Percentiles rank a stretch among this genome's conserved stretches.
phyloP scores from a whole-genome alignment of 2,888 invertebrate genomes.

The Sesia apiformis region DNA sequence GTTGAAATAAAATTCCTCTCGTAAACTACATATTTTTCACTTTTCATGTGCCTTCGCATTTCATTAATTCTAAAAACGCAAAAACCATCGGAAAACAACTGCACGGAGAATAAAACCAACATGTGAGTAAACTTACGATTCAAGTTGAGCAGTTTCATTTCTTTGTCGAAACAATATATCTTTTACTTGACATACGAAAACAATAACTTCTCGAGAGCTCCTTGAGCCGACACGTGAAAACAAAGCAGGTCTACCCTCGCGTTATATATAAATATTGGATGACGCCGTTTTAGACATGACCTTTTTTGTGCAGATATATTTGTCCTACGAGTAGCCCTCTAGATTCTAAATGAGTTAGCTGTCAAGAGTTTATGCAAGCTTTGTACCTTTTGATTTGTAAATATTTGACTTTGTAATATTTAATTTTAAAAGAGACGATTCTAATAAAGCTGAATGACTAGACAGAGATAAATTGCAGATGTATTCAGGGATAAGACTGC shows the following conservation, averaged over 20 bases:
- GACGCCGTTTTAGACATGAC: constrained; percentile 27
- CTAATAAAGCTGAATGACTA: background rate
- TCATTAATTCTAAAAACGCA: background rate
- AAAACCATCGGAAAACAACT: background rate
- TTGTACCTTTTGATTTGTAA: background rate
- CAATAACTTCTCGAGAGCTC: constrained; percentile 40
- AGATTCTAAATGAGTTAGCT: background rate
- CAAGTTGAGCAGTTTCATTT: constrained; percentile 29
- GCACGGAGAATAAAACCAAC: background rate
- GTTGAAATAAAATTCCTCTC: background rate
- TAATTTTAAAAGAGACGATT: background rate
- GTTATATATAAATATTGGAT: constrained; percentile 39
- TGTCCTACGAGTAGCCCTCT: background rate
- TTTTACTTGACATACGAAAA: constrained; percentile 44
- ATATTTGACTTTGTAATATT: background rate
- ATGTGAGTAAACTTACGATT: constrained; percentile 12
- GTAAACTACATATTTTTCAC: background rate
- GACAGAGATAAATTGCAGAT: background rate
- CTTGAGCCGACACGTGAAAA: constrained; percentile 31
- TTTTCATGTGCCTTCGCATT: background rate
- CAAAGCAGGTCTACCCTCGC: constrained; percentile 25
- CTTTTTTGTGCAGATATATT: constrained; percentile 18
- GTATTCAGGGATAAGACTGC: background rate
- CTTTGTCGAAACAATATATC: constrained; percentile 42
- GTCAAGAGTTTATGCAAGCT: background rate